phyloP scores from a whole-genome alignment of 2,113 vertebrate species.

The Megaptera novaeangliae region DNA sequence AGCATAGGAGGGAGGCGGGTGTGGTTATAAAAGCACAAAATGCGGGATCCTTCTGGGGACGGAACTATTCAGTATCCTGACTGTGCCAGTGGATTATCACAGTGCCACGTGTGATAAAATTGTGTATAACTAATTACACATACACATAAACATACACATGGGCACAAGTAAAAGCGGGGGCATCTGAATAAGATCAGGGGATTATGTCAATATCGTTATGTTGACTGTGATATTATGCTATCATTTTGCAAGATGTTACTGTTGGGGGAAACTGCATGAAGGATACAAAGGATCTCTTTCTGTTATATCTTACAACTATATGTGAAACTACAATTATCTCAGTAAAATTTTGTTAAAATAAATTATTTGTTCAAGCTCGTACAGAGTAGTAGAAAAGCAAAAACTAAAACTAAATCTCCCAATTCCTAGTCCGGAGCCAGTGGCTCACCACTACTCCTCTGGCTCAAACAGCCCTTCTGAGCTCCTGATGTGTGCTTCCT shows the following conservation, averaged over 20 bases:
- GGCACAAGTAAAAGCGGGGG: not conserved
- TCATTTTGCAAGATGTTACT: not conserved
- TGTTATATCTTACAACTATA: not conserved
- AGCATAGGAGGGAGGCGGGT: not conserved
- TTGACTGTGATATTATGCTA: not conserved
- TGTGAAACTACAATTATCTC: not conserved
- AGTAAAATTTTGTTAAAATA: not conserved
- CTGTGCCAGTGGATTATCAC: not conserved
- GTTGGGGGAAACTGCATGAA: not conserved
- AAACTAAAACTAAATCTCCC: not conserved
- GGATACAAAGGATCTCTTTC: not conserved
- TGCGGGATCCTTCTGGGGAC: not conserved
- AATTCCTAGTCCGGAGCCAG: not conserved
- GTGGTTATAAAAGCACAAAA: not conserved
- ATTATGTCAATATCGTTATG: not conserved
- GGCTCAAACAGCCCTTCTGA: not conserved
- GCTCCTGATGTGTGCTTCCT: not conserved
- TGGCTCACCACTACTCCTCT: not conserved
- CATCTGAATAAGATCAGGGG: not conserved
- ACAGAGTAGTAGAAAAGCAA: not conserved
- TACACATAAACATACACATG: not conserved
- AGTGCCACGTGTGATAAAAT: not conserved
- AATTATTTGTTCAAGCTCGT: not conserved
- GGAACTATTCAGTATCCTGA: not conserved
- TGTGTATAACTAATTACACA: not conserved